Percentiles rank a stretch among this genome's conserved stretches.
phyloP scores from a whole-genome alignment of 2,888 invertebrate species.

The Lasius fuliginosus region DNA sequence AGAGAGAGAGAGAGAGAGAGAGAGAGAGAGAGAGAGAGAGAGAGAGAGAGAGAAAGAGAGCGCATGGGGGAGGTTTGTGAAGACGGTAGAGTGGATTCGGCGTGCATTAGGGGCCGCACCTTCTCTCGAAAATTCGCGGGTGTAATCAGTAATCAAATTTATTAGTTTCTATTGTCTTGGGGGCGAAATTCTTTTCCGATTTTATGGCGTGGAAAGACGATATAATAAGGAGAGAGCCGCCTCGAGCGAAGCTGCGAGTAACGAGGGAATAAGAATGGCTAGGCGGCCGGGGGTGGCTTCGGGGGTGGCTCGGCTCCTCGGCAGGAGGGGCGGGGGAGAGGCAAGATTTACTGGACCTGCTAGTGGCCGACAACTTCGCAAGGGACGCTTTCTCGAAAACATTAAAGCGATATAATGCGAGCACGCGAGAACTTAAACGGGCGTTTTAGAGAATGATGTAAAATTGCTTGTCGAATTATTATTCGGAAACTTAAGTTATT shows the following conservation, averaged over 20 bases:
- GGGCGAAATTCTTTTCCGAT: conserved; percentile 86
- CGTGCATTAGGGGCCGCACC: conserved; percentile 52
- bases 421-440: conserved; percentile 51
- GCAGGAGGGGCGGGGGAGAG: conserved; percentile 62
- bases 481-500: background rate
- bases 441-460: conserved; percentile 21
- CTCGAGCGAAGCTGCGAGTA: conserved; percentile 84
- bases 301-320: conserved; percentile 64
- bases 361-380: conserved; percentile 83
- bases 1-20: background rate
- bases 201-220: conserved; percentile 86
- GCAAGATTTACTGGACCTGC: conserved; percentile 85
- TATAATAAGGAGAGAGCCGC: conserved; percentile 85
- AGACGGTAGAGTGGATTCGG: conserved; percentile 49
- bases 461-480: conserved; percentile 31
- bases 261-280: conserved; percentile 86
- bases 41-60: background rate
- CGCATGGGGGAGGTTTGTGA: conserved; percentile 20
- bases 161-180: conserved; percentile 86
- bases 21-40: background rate
- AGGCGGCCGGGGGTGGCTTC: conserved; percentile 75
- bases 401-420: conserved; percentile 81
- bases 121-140: conserved; percentile 75
- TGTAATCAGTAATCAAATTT: conserved; percentile 86
- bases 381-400: conserved; percentile 78